A percentile compares a stretch with the other conserved stretches of the same genome.
phyloP scores from a whole-genome alignment of 30 jellyfish, hydroid and myxozoan species.

The Hydractinia echinata region DNA sequence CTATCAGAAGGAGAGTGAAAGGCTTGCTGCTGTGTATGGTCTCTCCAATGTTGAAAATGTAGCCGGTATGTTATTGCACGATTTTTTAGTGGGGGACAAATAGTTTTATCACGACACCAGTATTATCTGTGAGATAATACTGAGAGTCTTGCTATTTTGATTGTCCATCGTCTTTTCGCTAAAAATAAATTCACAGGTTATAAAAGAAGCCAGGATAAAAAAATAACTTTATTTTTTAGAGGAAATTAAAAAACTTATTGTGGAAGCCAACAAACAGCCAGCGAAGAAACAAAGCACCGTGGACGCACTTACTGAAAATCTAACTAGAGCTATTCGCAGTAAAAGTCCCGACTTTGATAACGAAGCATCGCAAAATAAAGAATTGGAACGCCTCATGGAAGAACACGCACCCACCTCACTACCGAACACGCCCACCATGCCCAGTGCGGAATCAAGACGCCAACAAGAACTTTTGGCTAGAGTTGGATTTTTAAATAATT shows the following conservation, averaged over 20 bases:
- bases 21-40: constrained; percentile 81
- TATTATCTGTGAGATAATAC: neutral
- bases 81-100: neutral
- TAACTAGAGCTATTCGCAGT: constrained; percentile 54
- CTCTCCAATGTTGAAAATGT: constrained; percentile 56
- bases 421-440: constrained; percentile 27
- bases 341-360: constrained; percentile 69
- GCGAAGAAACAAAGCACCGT: constrained; percentile 35
- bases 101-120: neutral
- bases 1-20: constrained; percentile 64
- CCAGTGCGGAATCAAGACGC: constrained; percentile 32
- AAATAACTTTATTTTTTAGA: constrained; percentile 30
- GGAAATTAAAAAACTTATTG: constrained; percentile 62
- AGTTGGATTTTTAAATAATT: constrained; percentile 51
- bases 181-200: too few species aligned
- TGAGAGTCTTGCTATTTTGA: neutral
- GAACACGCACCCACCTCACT: neutral
- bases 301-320: constrained; percentile 55
- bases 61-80: constrained; percentile 43
- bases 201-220: too few species aligned
- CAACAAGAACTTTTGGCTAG: constrained; percentile 45
- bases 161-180: neutral
- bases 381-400: neutral
- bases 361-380: neutral
- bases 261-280: constrained; percentile 47